Evolutionary conservation across 2,888 invertebrate genomes (phyloP).

Genomic region (Tubulanus polymorphus): DNA sequence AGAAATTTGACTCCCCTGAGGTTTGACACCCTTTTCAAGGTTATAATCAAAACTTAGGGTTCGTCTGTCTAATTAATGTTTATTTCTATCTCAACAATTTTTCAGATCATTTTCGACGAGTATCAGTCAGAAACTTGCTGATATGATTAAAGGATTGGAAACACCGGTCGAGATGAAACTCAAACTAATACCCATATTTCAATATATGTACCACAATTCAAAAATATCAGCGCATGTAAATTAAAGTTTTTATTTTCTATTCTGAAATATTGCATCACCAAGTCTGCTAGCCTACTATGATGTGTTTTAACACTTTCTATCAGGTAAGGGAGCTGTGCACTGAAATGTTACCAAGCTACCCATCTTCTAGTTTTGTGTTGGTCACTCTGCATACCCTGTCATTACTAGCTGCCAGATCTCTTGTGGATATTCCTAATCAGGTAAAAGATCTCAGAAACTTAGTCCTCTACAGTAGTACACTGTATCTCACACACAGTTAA

Average conservation of each 20-base stretch:
- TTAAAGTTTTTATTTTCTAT: not conserved
- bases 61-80: too few relatives aligned
- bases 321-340: constrained; percentile 72
- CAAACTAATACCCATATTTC: constrained; percentile 81
- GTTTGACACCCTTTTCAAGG: too few relatives aligned
- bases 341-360: constrained; percentile 71
- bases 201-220: constrained; percentile 86
- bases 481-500: too few relatives aligned
- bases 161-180: constrained; percentile 89
- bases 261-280: not conserved
- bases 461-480: too few relatives aligned
- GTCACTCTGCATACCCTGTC: constrained; percentile 83
- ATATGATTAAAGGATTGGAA: constrained; percentile 89
- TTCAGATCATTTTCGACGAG: constrained; percentile 86
- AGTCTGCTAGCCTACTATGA: not conserved
- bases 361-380: constrained; percentile 73
- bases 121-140: constrained; percentile 90
- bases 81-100: constrained; percentile 23
- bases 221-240: constrained; percentile 69
- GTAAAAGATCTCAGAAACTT: constrained; percentile 52
- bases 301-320: constrained; percentile 11
- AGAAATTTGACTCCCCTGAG: too few relatives aligned
- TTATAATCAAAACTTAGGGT: too few relatives aligned
- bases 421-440: constrained; percentile 87
- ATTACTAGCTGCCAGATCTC: constrained; percentile 79